These are phyloP conservation scores for Ctenodactylus gundi DNA, from an alignment of 2,113 vertebrate genomes.

Conservation along the genomic window DNA sequence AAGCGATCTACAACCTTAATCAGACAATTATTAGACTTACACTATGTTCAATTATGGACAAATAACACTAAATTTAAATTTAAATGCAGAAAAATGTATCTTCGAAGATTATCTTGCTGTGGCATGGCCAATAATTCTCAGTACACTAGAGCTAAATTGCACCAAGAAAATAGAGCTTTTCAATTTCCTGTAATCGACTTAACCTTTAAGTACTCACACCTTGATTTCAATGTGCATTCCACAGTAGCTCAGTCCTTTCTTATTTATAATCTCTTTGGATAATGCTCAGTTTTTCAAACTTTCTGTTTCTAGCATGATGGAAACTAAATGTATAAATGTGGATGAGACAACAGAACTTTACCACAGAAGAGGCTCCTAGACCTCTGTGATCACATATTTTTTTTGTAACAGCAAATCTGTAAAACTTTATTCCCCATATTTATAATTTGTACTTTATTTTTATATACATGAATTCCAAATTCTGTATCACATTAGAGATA, in stretches of 20 bases:
- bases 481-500: too few relatives aligned
- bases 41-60: neutral
- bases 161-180: slow-evolving; percentile 42
- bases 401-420: too few relatives aligned
- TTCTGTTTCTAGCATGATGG: slow-evolving; percentile 35
- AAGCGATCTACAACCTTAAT: slow-evolving; percentile 54
- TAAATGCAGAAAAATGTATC: slow-evolving; percentile 28
- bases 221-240: slow-evolving; percentile 39
- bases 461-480: too few relatives aligned
- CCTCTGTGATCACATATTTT: too few relatives aligned
- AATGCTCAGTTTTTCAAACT: neutral
- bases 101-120: slow-evolving; percentile 23
- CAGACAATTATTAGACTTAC: slow-evolving; percentile 51
- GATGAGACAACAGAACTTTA: neutral
- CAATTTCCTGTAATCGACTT: slow-evolving; percentile 51
- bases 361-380: neutral
- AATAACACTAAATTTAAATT: slow-evolving; percentile 55
- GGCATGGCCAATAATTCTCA: neutral
- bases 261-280: neutral
- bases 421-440: too few relatives aligned
- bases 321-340: neutral
- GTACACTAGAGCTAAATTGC: slow-evolving; percentile 12
- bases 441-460: too few relatives aligned
- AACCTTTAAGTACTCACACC: neutral
- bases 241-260: slow-evolving; percentile 18